Base-by-base conservation (phyloP, 2,888 invertebrate species). In the Sussaba pulchella region DNA sequence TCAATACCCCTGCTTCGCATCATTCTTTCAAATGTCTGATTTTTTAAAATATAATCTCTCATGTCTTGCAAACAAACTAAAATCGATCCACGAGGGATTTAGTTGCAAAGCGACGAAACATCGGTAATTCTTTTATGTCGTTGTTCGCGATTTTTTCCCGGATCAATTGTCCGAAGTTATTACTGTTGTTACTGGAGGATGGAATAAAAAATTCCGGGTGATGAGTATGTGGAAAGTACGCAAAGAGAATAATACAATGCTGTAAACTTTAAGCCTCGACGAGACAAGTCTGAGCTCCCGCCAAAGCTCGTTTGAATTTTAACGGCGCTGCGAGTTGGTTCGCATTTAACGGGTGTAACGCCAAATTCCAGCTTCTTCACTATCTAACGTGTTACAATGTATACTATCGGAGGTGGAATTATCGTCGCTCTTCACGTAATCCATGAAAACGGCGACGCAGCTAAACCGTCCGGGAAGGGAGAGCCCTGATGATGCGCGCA, bases 221-320 rank as follows among this genome's bases (percentile, higher is more conserved):
- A 66, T 57, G 14, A 61, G 24, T 36, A 64, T 41, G 26, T 45
- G 8, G 36, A 50, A 17, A 26, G 54, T 45, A 50, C 52, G 41
- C 19, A 64, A n/a, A 78, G 14, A 52, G n/a, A 43, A 71, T 66
- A 71, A 17, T 57, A 50, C 9, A 21, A 43, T 21, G 66, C 12
- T 47, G 31, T 19, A 21, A 59, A 47, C 39, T 67, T 67, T 39
- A 24, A 21, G 47, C 66, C 50, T 79, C 74, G 70, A 66, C 52
- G 66, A 71, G 59, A 26, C 69, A 59, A 69, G 64, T n/a, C 69
- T 36, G 41, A 54, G 70, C 36, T 36, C 19, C 9, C 31, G 64
- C 64, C 24, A 59, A 64, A 59, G 50, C 64, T 71, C 74, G 59
- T 71, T 75, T 45, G 59, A 59, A 66, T 71, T 75, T 79, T 66